These are phyloP conservation scores for Clostera curtula DNA, from an alignment of 2,888 invertebrate species.

Conservation along the genomic window DNA sequence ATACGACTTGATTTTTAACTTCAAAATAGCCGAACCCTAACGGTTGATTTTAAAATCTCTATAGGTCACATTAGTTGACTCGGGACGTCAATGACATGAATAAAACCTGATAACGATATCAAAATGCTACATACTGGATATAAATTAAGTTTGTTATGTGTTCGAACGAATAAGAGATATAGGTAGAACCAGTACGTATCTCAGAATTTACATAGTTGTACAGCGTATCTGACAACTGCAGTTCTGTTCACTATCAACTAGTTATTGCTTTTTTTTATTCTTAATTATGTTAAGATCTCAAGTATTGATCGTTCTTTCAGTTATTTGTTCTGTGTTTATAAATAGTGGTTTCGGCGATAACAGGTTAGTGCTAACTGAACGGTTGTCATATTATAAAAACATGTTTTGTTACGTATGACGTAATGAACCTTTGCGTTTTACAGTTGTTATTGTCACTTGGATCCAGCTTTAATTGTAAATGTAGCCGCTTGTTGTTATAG, in stretches of 20 bases:
- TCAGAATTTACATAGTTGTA: too few species aligned
- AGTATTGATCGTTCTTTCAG: slow-evolving; percentile 15
- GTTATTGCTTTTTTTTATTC: too few species aligned
- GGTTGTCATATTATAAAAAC: too few species aligned
- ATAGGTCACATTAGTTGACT: slow-evolving; percentile 7
- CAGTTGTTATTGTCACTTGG: too few species aligned
- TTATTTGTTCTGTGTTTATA: slow-evolving; percentile 16
- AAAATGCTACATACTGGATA: slow-evolving; percentile 37
- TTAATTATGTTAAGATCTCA: slow-evolving; percentile 16
- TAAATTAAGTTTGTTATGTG: slow-evolving; percentile 20
- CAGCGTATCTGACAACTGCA: too few species aligned
- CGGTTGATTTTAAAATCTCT: background rate
- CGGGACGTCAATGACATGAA: slow-evolving; percentile 47
- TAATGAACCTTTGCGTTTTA: too few species aligned
- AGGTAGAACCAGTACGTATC: slow-evolving; percentile 5
- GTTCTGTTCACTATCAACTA: too few species aligned
- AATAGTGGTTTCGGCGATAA: slow-evolving; percentile 20
- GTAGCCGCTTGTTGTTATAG: too few species aligned
- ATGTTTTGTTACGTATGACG: too few species aligned
- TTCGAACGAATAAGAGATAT: slow-evolving; percentile 14
- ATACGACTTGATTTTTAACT: too few species aligned
- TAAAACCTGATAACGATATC: slow-evolving; percentile 46
- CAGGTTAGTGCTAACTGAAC: slow-evolving; percentile 24
- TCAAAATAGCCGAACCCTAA: too few species aligned
- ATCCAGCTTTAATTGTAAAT: too few species aligned